A percentile compares a stretch with the other conserved stretches of the same genome.
These are phyloP conservation scores for Danionella dracula DNA, from an alignment of 2,797 vertebrate genomes.

Conservation along the genomic window DNA sequence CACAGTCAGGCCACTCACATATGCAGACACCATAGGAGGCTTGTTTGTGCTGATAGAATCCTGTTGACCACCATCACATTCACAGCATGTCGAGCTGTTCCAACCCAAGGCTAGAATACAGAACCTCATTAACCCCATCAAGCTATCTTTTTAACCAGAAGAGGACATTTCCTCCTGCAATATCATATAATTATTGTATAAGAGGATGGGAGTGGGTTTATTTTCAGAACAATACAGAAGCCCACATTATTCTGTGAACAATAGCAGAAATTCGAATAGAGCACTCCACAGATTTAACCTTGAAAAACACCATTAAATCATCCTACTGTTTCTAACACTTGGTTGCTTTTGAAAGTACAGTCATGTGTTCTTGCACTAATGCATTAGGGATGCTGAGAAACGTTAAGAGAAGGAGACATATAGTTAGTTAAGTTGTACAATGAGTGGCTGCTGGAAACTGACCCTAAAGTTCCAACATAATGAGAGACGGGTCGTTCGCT, in stretches of 20 bases:
- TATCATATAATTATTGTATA: slow-evolving; percentile 19
- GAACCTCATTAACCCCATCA: slow-evolving; percentile 17
- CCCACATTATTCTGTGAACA: slow-evolving; percentile 2
- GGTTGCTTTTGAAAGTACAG: too few species aligned
- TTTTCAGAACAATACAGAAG: slow-evolving; percentile 20
- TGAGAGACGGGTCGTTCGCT: not conserved
- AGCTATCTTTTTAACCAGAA: slow-evolving; percentile 20
- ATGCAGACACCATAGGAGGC: slow-evolving; percentile 40
- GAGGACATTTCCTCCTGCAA: slow-evolving; percentile 6
- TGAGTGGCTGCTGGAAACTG: not conserved
- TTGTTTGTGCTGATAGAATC: slow-evolving; percentile 40
- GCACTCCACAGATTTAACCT: not conserved
- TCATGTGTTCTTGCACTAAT: not conserved
- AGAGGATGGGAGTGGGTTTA: slow-evolving; percentile 12
- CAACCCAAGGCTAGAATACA: slow-evolving; percentile 15
- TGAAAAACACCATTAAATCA: not conserved
- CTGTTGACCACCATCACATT: slow-evolving; percentile 12
- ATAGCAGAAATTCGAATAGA: not conserved
- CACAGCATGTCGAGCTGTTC: slow-evolving; percentile 6
- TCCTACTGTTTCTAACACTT: too few species aligned
- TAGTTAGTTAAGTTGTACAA: too few species aligned
- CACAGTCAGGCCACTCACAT: slow-evolving; percentile 20
- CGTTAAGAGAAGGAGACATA: not conserved
- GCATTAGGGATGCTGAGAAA: not conserved
- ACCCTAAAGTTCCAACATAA: not conserved